A percentile compares a stretch with the other conserved stretches of the same genome.
These are phyloP conservation scores for Cataglyphis livida DNA, from an alignment of 2,888 invertebrate genomes.

Conservation along the genomic window DNA sequence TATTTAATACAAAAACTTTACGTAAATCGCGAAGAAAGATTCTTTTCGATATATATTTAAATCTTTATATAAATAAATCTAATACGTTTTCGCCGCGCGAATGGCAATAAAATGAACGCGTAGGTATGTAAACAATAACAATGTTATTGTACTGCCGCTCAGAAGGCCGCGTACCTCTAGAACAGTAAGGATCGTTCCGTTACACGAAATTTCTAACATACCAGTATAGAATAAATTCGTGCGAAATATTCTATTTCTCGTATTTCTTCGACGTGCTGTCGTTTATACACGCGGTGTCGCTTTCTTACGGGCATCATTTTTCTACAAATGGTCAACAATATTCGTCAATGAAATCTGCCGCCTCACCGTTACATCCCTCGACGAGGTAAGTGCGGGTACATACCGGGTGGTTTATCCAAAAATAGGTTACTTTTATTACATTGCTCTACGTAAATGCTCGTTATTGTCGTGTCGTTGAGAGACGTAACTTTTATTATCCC, in stretches of 20 bases:
- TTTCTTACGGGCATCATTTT: not conserved
- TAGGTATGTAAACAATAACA: not conserved
- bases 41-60: not conserved
- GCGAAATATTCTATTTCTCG: not conserved
- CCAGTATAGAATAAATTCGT: not conserved
- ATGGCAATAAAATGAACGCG: too few species aligned
- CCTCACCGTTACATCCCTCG: not conserved
- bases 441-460: not conserved
- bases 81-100: too few species aligned
- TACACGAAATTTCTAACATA: not conserved
- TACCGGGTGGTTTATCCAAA: not conserved
- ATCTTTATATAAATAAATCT: too few species aligned
- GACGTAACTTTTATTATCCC: constrained; percentile 33
- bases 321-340: not conserved
- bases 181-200: not conserved
- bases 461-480: constrained; percentile 19
- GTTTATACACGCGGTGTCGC: not conserved
- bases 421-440: not conserved
- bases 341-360: not conserved
- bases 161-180: not conserved
- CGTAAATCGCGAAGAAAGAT: not conserved
- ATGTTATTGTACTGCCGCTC: too few species aligned
- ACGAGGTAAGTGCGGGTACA: not conserved
- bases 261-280: not conserved
- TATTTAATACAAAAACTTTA: not conserved